A percentile compares a stretch with the other conserved stretches of the same genome.
phyloP scores from a whole-genome alignment of 2,888 invertebrate genomes.

The Hydriomena furcata region DNA sequence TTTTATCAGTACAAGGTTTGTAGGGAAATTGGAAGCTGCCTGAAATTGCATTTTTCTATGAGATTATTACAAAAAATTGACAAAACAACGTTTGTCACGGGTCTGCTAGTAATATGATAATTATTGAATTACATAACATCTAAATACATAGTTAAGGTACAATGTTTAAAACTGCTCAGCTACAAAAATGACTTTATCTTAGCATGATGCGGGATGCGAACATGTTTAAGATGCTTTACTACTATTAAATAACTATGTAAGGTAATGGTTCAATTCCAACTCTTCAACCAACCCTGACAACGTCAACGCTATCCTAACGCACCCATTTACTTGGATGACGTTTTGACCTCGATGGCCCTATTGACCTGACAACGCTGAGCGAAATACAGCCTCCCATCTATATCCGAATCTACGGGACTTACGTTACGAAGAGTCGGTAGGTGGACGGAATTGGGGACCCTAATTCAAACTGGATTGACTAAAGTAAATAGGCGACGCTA shows the following conservation, averaged over 20 bases:
- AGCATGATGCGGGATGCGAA: no score
- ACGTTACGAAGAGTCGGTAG: constrained; percentile 2
- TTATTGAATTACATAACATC: no score
- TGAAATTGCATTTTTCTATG: no score
- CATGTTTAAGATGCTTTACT: no score
- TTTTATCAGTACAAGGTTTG: no score
- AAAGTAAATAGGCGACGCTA: not conserved
- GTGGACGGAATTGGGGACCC: constrained; percentile 2
- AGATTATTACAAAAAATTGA: no score
- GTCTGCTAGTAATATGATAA: no score
- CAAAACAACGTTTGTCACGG: no score
- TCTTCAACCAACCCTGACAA: constrained; percentile 26
- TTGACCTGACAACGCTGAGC: constrained; percentile 33
- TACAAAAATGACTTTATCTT: no score
- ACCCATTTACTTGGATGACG: constrained; percentile 39
- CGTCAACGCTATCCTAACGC: constrained; percentile 23
- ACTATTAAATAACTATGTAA: constrained; percentile 1
- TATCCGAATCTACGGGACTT: constrained; percentile 21
- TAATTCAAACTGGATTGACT: constrained; percentile 11
- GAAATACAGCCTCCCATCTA: constrained; percentile 30
- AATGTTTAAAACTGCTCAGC: no score
- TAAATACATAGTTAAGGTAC: no score
- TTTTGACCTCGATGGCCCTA: constrained; percentile 39
- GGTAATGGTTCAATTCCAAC: constrained; percentile 22
- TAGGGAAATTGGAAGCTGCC: no score